These are phyloP conservation scores for Rallus crepitans DNA, from an alignment of 2,797 vertebrate species.

Conservation along the genomic window DNA sequence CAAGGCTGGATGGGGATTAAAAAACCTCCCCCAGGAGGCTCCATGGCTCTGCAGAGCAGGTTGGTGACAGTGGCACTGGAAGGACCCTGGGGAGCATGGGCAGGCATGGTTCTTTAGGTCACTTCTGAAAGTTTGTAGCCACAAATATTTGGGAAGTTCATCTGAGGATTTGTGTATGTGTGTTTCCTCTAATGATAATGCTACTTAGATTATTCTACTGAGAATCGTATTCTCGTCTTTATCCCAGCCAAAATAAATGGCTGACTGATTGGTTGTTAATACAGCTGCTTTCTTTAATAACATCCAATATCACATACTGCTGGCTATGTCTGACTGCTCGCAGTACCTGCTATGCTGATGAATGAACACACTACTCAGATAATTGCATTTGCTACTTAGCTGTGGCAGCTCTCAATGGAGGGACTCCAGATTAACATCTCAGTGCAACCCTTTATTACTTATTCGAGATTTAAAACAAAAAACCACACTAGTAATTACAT, in stretches of 20 bases:
- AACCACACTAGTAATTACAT: neutral
- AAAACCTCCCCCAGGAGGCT: neutral
- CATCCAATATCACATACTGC: neutral
- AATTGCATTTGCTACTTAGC: neutral
- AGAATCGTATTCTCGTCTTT: neutral
- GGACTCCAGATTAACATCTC: neutral
- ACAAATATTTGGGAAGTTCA: neutral
- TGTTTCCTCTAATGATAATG: neutral
- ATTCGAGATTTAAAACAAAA: neutral
- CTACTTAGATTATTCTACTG: neutral
- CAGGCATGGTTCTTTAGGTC: neutral
- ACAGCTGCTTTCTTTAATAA: neutral
- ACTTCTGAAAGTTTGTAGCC: neutral
- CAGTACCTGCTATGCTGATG: neutral
- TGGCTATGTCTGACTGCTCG: neutral
- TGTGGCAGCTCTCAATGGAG: neutral
- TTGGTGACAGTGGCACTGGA: neutral
- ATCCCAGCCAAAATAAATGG: neutral
- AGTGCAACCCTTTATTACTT: neutral
- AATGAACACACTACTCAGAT: neutral
- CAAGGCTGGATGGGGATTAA: rapidly evolving
- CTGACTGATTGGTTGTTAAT: neutral
- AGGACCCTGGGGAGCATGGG: rapidly evolving
- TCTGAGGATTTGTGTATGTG: neutral
- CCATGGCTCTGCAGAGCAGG: neutral